Base-by-base conservation (phyloP, 2,888 invertebrate genomes). In the Eugnorisma glareosa region DNA sequence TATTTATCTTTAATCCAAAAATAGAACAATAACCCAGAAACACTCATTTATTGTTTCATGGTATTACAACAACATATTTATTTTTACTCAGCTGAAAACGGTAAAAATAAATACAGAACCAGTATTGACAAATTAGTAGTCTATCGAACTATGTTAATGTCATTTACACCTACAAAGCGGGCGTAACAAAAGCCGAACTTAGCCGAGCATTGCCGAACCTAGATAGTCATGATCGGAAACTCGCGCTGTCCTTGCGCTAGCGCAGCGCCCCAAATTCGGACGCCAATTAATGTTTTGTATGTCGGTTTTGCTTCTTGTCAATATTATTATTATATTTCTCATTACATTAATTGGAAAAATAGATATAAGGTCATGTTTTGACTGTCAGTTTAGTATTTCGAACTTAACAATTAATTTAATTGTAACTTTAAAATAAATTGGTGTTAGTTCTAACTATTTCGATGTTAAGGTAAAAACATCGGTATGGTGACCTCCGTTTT, bases 201-300 rank as follows among this genome's bases (percentile, higher is more conserved):
- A 64, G 24, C 73, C 86, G 83, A 81, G 24, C 11, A 37, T 68
- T 64, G 18, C 61, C 77, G 79, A 84, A 73, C 43, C 48, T 59
- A 54, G 35, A 57, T 79, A 75, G 84, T 75, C 90, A 90, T 88
- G 89, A 89, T 89, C 78, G 81, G 79, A 88, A 85, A 90, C 85
- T 81, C 63, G 75, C 68, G 68, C 43, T 81, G 91, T 88, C 93
- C 93, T 93, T 92, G 92, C 86, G 76, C 71, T 73, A 75, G 87
- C 84, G 86, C 85, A 82, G 57, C 88, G 92, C 80, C 89, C 91
- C 84, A 93, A 89, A 91, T 93, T 90, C 85, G 73, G 48, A 67
- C 64, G 68, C 72, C 73, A 82, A 77, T 83, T 80, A 79, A 61
- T 67, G 63, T 76, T 68, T 70, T 61, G n/a, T 67, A 71, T 70